phyloP scores from a whole-genome alignment of 2,797 vertebrate species.

The Miichthys miiuy region DNA sequence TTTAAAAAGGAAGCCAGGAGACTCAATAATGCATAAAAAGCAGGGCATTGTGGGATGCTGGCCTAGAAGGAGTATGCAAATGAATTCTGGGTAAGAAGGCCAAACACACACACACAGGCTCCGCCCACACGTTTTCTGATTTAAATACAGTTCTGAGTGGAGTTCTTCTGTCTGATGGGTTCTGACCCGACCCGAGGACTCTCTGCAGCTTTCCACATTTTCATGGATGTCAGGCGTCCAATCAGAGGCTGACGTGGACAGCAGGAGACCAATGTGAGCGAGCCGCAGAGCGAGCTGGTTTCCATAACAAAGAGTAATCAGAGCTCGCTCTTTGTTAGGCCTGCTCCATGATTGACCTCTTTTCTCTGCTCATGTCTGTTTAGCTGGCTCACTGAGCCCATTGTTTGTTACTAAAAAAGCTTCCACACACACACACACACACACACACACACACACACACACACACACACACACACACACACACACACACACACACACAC shows the following conservation, averaged over 20 bases:
- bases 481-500: constrained; percentile 43
- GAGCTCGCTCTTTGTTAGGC: constrained; percentile 26
- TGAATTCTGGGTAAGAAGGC: constrained; percentile 13
- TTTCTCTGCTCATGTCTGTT: constrained; percentile 62
- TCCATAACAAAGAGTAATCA: constrained; percentile 71
- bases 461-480: constrained; percentile 50
- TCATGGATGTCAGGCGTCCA: constrained; percentile 32
- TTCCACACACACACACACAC: constrained; percentile 55
- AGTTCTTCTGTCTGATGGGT: neutral
- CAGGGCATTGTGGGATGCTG: constrained; percentile 52
- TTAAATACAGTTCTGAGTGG: neutral
- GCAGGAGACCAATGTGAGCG: constrained; percentile 20
- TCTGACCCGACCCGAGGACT: constrained; percentile 1
- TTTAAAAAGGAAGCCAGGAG: constrained; percentile 43
- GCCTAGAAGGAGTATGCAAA: constrained; percentile 63
- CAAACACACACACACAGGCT: constrained; percentile 18
- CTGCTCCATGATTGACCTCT: constrained; percentile 67
- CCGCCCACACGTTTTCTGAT: constrained; percentile 41
- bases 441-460: constrained; percentile 40
- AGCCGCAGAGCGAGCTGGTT: constrained; percentile 25
- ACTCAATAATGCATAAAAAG: constrained; percentile 75
- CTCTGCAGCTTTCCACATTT: constrained; percentile 32
- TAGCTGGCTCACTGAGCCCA: constrained; percentile 69
- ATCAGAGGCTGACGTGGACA: constrained; percentile 14
- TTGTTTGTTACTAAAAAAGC: constrained; percentile 71